Evolutionary conservation across 2,888 invertebrate genomes (phyloP), one percentile per base, ranked within the genome.

Genomic region (Thereva unica): DNA sequence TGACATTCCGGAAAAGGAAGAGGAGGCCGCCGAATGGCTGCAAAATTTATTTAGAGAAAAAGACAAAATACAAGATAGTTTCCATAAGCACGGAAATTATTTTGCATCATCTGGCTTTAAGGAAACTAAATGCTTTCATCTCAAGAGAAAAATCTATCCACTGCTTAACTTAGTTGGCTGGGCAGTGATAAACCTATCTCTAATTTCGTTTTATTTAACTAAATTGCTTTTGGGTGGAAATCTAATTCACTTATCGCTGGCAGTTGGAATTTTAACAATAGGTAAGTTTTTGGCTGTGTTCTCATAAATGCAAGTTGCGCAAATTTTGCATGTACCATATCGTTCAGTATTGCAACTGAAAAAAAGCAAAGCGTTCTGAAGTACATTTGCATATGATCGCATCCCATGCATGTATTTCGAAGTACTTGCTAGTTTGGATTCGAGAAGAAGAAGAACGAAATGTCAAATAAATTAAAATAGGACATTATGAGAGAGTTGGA

Each of bases 251-350:
- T 86, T 90, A 77, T 85, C 86, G 5, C 84, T 90, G 75, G 90
- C 86, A 70, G 83, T 85, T 74, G 86, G 86, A 69, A 87, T 93
- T 72, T 85, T 93, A 73, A 81, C 85, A 72, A 84, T 87, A 75
- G 91, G 94, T 95, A 84, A 89, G 92, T 90, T 82, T 74, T 65
- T 41, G n/a, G n/a, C n/a, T n/a, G n/a, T n/a, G n/a, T n/a, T n/a
- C n/a, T n/a, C n/a, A n/a, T n/a, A n/a, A n/a, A n/a, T n/a, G n/a
- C n/a, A n/a, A n/a, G n/a, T n/a, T n/a, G n/a, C n/a, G n/a, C n/a
- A n/a, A n/a, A n/a, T n/a, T n/a, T n/a, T n/a, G n/a, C n/a, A n/a
- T n/a, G n/a, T n/a, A n/a, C n/a, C n/a, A n/a, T n/a, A n/a, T n/a
- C n/a, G n/a, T n/a, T n/a, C n/a, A n/a, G n/a, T n/a, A n/a, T n/a